Evolutionary conservation across 2,797 vertebrate genomes (phyloP).

Genomic region (Euthynnus affinis): DNA sequence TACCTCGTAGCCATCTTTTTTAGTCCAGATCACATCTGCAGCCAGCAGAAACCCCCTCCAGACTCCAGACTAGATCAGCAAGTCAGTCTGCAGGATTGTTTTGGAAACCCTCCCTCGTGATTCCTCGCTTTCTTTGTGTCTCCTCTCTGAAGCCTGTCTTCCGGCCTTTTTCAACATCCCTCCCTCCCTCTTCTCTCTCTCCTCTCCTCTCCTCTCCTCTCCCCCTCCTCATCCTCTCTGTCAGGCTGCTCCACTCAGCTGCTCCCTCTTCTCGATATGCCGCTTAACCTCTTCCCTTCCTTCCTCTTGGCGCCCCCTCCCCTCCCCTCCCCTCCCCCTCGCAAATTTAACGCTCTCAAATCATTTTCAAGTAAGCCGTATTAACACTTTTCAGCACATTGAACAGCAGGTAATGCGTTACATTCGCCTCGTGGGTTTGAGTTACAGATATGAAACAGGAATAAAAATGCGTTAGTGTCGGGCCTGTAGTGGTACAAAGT

Average conservation of each 20-base stretch:
- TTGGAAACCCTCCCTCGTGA: constrained; percentile 74
- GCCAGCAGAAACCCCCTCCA: constrained; percentile 59
- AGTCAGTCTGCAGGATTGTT: constrained; percentile 69
- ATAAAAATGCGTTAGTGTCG: neutral
- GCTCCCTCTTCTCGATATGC: constrained; percentile 54
- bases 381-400: constrained; percentile 5
- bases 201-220: neutral
- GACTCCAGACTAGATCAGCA: constrained; percentile 58
- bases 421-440: neutral
- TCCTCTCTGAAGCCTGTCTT: constrained; percentile 74
- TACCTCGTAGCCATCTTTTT: constrained; percentile 40
- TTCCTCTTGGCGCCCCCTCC: constrained; percentile 57
- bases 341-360: constrained; percentile 46
- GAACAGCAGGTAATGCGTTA: neutral
- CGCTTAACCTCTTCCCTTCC: constrained; percentile 71
- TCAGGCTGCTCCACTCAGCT: constrained; percentile 59
- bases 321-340: constrained; percentile 35
- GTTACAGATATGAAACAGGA: neutral
- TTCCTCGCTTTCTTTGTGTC: constrained; percentile 75
- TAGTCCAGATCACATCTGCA: constrained; percentile 49
- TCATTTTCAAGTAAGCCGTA: constrained; percentile 12
- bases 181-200: constrained; percentile 10
- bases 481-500: neutral
- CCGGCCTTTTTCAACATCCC: constrained; percentile 65
- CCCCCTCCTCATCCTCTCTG: constrained; percentile 15